These are phyloP conservation scores for Eremobia ochroleuca DNA, from an alignment of 2,888 invertebrate species.

Conservation along the genomic window DNA sequence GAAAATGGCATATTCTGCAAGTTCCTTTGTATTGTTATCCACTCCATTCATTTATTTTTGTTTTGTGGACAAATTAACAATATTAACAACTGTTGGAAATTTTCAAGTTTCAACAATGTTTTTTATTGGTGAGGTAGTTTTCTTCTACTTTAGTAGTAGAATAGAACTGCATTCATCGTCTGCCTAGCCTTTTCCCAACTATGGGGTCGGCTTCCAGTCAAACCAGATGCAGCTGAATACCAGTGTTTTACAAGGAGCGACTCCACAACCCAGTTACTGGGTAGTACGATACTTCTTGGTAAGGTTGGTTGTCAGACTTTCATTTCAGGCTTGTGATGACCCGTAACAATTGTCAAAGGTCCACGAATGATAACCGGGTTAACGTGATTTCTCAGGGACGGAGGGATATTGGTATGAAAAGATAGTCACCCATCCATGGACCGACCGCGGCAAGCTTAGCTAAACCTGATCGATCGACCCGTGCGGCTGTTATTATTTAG, in stretches of 20 bases:
- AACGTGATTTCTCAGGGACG: background rate
- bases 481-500: background rate
- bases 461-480: background rate
- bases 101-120: background rate
- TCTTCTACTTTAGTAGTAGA: no score
- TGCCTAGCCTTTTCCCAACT: background rate
- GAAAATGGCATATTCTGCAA: background rate
- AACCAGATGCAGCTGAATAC: background rate
- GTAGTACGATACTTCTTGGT: no score
- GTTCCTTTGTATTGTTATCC: no score
- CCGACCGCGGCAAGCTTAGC: background rate
- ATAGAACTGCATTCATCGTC: background rate
- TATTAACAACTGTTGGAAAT: background rate
- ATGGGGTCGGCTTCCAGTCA: background rate
- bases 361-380: background rate
- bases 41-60: no score
- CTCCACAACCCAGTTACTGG: background rate
- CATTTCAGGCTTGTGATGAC: background rate
- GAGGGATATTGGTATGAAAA: no score
- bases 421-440: background rate
- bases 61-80: background rate
- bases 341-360: background rate
- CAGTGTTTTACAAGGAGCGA: background rate
- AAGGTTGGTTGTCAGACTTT: no score
- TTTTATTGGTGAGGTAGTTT: no score